phyloP scores from a whole-genome alignment of 2,113 vertebrate genomes.

The Clarias magur region DNA sequence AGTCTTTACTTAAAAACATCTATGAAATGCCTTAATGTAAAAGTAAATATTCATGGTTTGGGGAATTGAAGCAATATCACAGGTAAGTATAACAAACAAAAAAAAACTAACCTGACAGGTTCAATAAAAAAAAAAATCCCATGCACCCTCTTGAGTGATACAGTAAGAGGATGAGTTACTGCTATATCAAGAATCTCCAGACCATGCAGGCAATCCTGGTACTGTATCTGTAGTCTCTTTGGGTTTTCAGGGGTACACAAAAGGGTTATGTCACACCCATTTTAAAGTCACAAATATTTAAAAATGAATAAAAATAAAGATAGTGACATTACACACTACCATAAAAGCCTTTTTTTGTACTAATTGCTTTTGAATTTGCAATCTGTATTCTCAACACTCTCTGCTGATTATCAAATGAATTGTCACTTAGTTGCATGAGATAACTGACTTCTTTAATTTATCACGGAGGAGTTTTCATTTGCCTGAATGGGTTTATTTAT shows the following conservation, averaged over 20 bases:
- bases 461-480: conserved; percentile 33
- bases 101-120: neutral
- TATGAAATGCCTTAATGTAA: too few species aligned
- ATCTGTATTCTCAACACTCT: neutral
- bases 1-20: too few species aligned
- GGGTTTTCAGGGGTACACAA: neutral
- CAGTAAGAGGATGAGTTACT: neutral
- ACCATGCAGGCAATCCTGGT: neutral
- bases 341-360: neutral
- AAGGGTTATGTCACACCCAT: neutral
- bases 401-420: conserved; percentile 16
- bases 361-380: conserved; percentile 6
- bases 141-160: neutral
- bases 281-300: neutral
- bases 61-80: neutral
- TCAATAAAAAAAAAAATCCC: neutral
- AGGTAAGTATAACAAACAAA: neutral
- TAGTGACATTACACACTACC: neutral
- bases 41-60: neutral
- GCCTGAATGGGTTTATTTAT: conserved; percentile 32
- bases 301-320: neutral
- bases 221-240: neutral
- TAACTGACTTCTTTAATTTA: conserved; percentile 25
- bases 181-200: neutral
- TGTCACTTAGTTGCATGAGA: conserved; percentile 4